Evolutionary conservation across 2,113 vertebrate genomes (phyloP).

Genomic region (Pluvialis apricaria): DNA sequence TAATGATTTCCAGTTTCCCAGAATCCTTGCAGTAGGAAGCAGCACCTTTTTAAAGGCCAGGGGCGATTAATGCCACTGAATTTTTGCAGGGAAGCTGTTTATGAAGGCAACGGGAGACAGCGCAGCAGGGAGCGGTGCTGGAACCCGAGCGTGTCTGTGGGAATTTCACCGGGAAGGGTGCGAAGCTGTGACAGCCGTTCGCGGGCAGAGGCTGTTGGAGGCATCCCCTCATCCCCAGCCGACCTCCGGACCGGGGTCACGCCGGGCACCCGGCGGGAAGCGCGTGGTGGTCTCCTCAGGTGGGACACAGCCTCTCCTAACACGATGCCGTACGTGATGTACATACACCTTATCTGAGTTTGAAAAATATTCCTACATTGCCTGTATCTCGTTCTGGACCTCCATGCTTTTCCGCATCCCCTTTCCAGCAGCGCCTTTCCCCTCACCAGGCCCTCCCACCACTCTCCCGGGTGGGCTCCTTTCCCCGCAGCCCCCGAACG

Average conservation of each 20-base stretch:
- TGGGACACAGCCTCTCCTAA: background rate
- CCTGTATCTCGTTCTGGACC: background rate
- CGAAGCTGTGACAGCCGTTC: background rate
- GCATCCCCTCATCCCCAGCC: background rate
- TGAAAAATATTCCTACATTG: rapidly evolving
- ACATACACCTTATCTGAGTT: rapidly evolving
- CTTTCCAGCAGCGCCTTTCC: background rate
- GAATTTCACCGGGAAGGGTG: background rate
- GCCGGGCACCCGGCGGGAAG: rapidly evolving
- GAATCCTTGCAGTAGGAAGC: background rate
- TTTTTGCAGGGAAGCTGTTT: background rate
- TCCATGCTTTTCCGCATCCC: rapidly evolving
- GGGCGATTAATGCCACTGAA: background rate
- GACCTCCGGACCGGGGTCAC: background rate
- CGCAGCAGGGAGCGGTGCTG: background rate
- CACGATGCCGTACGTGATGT: rapidly evolving
- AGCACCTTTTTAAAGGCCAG: background rate
- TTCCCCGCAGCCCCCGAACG: background rate
- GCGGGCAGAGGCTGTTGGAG: background rate
- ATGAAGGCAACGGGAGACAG: background rate
- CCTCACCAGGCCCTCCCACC: rapidly evolving
- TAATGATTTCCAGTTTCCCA: background rate
- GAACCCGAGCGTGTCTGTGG: background rate
- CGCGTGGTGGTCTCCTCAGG: rapidly evolving
- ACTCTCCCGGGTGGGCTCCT: rapidly evolving